phyloP scores from a whole-genome alignment of 2,888 invertebrate species.

The Nephrocerus scutellatus region DNA sequence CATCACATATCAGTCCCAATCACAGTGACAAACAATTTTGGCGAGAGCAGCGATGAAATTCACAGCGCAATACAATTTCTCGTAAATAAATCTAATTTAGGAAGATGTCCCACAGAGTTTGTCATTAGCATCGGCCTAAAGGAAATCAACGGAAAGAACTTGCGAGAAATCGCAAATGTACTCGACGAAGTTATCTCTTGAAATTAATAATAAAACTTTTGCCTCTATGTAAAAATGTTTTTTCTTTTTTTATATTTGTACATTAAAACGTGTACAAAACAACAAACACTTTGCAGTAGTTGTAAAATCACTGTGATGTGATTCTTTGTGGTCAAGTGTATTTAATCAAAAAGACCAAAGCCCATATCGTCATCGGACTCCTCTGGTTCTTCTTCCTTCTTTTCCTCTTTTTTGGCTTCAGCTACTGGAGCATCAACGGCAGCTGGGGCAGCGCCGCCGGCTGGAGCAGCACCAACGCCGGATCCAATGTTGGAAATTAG shows the following conservation, averaged over 20 bases:
- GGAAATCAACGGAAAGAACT: conserved; percentile 28
- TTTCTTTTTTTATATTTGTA: conserved; percentile 37
- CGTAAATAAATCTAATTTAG: conserved; percentile 35
- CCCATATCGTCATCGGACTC: conserved; percentile 87
- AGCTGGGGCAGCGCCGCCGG: conserved; percentile 61
- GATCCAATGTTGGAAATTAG: conserved; percentile 90
- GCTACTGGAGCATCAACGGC: conserved; percentile 48
- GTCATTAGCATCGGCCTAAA: conserved; percentile 37
- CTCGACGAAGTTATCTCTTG: conserved; percentile 24
- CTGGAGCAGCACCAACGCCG: conserved; percentile 79
- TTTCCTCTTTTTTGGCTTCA: conserved; percentile 51
- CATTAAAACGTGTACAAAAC: conserved; percentile 47
- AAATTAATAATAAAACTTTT: conserved; percentile 14
- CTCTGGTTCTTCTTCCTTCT: conserved; percentile 64
- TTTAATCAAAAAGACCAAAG: conserved; percentile 57
- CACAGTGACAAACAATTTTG: conserved; percentile 36
- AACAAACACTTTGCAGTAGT: conserved; percentile 5
- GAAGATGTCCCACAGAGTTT: conserved; percentile 35
- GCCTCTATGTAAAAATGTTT: conserved; percentile 28
- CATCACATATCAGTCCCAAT: conserved; percentile 34
- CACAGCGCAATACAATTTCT: conserved; percentile 40
- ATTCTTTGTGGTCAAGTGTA: conserved; percentile 22
- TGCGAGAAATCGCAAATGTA: conserved; percentile 32
- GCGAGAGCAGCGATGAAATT: conserved; percentile 36
- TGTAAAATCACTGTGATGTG: conserved; percentile 17